Percentiles rank a stretch among this genome's conserved stretches.
Conservation (phyloP, 2,797 vertebrate genomes). For the Hapalemur alaotrensis region DNA sequence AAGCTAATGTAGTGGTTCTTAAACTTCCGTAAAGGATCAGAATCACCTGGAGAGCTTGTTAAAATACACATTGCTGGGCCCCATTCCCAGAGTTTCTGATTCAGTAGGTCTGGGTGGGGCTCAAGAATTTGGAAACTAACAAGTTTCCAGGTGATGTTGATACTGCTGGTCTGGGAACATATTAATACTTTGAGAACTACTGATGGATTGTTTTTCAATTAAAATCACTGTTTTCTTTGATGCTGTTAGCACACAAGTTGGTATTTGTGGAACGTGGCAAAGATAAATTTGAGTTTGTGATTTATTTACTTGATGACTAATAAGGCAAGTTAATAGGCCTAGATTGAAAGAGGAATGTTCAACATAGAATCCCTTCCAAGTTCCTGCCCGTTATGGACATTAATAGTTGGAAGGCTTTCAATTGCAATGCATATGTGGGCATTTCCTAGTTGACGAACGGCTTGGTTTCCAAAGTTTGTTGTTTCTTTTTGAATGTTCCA, state of each 20-base stretch:
- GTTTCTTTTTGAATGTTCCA: slow-evolving; percentile 36
- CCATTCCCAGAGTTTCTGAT: background rate
- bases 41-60: background rate
- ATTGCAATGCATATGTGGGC: background rate
- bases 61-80: background rate
- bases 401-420: slow-evolving; percentile 15
- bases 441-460: slow-evolving; percentile 28
- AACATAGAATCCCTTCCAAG: slow-evolving; percentile 36
- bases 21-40: background rate
- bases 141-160: background rate
- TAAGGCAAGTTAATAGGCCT: slow-evolving; percentile 41
- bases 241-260: background rate
- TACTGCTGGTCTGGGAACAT: background rate
- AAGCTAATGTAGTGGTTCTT: background rate
- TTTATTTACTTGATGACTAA: slow-evolving; percentile 48
- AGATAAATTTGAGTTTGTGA: slow-evolving; percentile 29
- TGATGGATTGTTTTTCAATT: background rate
- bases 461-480: slow-evolving; percentile 55
- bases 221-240: background rate
- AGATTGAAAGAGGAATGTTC: slow-evolving; percentile 36
- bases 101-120: background rate
- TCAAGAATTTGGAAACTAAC: background rate
- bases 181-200: background rate
- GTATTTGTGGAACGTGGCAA: slow-evolving; percentile 30
- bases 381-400: background rate